These are phyloP conservation scores for Arnoldichthys spilopterus DNA, from an alignment of 2,797 vertebrate species.

Conservation along the genomic window DNA sequence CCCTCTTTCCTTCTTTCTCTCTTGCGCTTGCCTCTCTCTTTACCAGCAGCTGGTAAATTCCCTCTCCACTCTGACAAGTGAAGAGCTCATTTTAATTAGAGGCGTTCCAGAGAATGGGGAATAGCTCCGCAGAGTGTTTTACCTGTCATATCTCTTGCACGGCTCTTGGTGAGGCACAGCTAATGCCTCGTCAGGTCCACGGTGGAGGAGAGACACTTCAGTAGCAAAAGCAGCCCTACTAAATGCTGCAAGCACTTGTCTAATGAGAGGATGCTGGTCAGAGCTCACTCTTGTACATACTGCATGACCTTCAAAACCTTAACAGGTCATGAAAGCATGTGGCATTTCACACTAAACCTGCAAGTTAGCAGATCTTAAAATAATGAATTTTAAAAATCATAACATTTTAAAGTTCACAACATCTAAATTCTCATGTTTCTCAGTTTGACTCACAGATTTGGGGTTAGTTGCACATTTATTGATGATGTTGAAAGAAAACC, in stretches of 20 bases:
- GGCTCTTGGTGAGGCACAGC: constrained; percentile 9
- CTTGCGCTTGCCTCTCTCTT: constrained; percentile 11
- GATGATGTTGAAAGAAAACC: no score
- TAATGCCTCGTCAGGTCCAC: constrained; percentile 27
- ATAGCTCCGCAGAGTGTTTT: constrained; percentile 45
- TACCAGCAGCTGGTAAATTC: constrained; percentile 51
- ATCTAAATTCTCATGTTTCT: no score
- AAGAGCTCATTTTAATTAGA: constrained; percentile 59
- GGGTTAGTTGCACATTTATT: no score
- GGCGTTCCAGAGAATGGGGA: constrained; percentile 47
- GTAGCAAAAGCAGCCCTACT: constrained; percentile 35
- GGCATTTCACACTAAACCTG: not conserved
- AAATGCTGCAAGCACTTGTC: constrained; percentile 41
- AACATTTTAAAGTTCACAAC: no score
- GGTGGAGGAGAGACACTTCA: constrained; percentile 28
- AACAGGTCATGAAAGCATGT: not conserved
- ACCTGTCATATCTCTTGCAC: constrained; percentile 51
- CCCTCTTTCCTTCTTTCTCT: constrained; percentile 16
- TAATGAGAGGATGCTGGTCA: constrained; percentile 43
- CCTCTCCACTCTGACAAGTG: constrained; percentile 49
- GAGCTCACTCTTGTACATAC: constrained; percentile 8
- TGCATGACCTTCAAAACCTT: not conserved
- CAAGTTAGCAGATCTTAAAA: no score
- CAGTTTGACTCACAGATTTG: no score
- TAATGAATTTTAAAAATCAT: no score